Percentiles rank a stretch among this genome's conserved stretches.
These are phyloP conservation scores for Capra hircus DNA, from an alignment of 2,113 vertebrate species.

Conservation along the genomic window DNA sequence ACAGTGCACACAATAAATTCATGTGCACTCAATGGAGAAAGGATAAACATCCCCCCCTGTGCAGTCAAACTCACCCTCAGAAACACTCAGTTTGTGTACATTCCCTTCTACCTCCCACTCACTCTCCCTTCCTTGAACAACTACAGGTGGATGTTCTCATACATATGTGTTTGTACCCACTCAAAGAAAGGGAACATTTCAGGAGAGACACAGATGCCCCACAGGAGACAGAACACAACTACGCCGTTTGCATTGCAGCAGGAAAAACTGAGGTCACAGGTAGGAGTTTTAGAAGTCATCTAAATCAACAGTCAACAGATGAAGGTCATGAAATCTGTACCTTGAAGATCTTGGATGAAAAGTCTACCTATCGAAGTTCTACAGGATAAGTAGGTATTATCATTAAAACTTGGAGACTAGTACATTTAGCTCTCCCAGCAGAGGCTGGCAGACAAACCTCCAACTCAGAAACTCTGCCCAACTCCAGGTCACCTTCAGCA, in stretches of 20 bases:
- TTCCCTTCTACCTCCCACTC: not conserved
- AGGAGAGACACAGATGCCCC: not conserved
- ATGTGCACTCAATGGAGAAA: not conserved
- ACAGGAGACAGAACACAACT: not conserved
- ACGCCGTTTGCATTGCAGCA: not conserved
- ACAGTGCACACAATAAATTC: not conserved
- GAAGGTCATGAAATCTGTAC: not conserved
- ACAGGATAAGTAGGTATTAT: conserved; percentile 43
- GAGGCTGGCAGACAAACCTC: conserved; percentile 36
- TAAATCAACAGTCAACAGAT: not conserved
- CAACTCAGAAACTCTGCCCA: conserved; percentile 53
- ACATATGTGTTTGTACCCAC: not conserved
- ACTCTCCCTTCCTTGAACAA: not conserved
- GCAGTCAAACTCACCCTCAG: not conserved
- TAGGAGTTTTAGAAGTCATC: not conserved
- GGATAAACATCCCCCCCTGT: not conserved
- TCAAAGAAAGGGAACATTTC: not conserved
- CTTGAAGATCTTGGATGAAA: conserved; percentile 10
- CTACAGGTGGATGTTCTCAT: not conserved
- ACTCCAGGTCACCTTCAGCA: conserved; percentile 59
- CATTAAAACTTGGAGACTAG: conserved; percentile 68
- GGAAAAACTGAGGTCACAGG: not conserved
- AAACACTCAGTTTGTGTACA: not conserved
- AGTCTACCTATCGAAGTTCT: not conserved
- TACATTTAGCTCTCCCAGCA: conserved; percentile 21